phyloP scores from a whole-genome alignment of 2,113 vertebrate genomes.

The human region DNA sequence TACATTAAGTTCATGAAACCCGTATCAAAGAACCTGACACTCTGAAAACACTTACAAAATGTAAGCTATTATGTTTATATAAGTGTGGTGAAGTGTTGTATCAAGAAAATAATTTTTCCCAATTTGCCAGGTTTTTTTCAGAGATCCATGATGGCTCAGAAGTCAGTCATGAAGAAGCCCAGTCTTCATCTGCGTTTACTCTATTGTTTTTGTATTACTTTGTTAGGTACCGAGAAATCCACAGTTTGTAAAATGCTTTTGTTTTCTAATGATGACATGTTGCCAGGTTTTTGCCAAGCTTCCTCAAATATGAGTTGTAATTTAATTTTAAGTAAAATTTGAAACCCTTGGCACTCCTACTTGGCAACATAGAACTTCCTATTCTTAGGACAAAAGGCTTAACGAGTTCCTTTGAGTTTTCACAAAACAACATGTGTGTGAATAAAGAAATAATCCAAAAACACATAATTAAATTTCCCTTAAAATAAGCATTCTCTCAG shows the following conservation, averaged over 20 bases:
- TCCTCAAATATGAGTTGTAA: constrained; percentile 58
- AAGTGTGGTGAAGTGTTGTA: not conserved
- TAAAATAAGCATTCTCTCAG: constrained; percentile 38
- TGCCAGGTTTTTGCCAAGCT: constrained; percentile 38
- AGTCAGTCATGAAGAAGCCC: not conserved
- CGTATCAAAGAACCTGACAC: not conserved
- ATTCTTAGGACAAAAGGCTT: constrained; percentile 49
- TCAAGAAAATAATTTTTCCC: not conserved
- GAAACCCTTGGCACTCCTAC: constrained; percentile 56
- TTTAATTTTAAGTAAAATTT: constrained; percentile 62
- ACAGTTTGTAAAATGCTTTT: constrained; percentile 33
- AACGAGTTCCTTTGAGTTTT: constrained; percentile 51
- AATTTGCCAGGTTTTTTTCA: not conserved
- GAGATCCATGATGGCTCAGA: not conserved
- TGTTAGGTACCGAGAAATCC: not conserved
- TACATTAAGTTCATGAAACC: not conserved
- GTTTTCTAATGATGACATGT: not conserved
- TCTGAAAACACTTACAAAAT: not conserved
- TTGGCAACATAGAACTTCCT: constrained; percentile 55
- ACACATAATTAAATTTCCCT: constrained; percentile 45
- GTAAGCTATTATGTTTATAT: not conserved
- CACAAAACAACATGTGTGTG: constrained; percentile 59
- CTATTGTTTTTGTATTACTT: not conserved
- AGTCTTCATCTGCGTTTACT: not conserved
- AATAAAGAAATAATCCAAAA: constrained; percentile 54